These are phyloP conservation scores for Sarcophaga caerulescens DNA, from an alignment of 2,888 invertebrate genomes.

Conservation along the genomic window DNA sequence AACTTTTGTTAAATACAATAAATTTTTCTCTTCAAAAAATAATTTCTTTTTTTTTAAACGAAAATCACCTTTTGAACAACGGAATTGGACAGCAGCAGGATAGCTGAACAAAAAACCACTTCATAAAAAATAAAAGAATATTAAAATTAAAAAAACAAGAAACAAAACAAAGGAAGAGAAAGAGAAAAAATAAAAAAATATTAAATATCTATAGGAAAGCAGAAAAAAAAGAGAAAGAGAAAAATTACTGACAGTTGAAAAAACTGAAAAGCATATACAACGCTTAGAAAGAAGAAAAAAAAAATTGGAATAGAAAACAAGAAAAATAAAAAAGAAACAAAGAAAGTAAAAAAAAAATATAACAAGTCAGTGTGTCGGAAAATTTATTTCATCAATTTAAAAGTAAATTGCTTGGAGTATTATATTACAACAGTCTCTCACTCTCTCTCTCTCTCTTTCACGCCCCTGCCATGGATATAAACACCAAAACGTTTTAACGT, in stretches of 20 bases:
- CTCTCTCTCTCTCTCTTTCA: not conserved
- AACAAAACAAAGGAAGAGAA: not conserved
- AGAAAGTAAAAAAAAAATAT: conserved; percentile 41
- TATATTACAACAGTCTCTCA: conserved; percentile 67
- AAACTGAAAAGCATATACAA: not conserved
- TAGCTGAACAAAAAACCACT: not conserved
- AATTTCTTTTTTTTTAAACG: not conserved
- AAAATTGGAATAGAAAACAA: not conserved
- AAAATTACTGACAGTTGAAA: not conserved
- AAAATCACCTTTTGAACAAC: too few species aligned
- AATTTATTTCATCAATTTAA: conserved; percentile 81
- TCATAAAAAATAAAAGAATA: not conserved
- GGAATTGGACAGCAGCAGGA: not conserved
- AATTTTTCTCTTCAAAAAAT: not conserved
- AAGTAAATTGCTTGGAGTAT: conserved; percentile 80
- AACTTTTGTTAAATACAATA: not conserved
- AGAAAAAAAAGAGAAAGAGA: too few species aligned
- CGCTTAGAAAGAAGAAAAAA: not conserved
- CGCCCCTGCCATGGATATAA: too few species aligned
- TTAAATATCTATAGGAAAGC: not conserved
- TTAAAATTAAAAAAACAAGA: not conserved
- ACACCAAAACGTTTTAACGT: not conserved
- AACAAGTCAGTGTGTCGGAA: conserved; percentile 75
- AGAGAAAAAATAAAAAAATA: not conserved
- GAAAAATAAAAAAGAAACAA: conserved; percentile 1